These are phyloP conservation scores for Amblyteles armatorius DNA, from an alignment of 2,888 invertebrate species.

Conservation along the genomic window DNA sequence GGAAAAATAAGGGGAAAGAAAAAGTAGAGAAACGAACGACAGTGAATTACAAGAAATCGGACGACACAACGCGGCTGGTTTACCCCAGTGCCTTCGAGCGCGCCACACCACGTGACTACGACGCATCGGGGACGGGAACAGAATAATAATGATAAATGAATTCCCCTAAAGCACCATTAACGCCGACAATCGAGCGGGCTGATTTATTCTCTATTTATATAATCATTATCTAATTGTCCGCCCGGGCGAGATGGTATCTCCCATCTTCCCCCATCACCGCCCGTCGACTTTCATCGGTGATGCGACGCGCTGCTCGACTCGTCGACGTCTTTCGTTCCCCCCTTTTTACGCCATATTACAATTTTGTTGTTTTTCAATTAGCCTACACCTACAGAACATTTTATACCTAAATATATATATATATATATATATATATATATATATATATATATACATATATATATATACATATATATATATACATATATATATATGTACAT, in stretches of 20 bases:
- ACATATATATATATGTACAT: slow-evolving; percentile 58
- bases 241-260: slow-evolving; percentile 37
- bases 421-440: slow-evolving; percentile 57
- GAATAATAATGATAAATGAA: slow-evolving; percentile 25
- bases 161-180: slow-evolving; percentile 63
- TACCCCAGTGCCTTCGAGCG: not conserved
- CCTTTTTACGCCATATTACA: slow-evolving; percentile 26
- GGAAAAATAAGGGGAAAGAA: slow-evolving; percentile 2
- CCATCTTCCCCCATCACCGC: not conserved
- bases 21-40: not conserved
- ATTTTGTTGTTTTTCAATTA: slow-evolving; percentile 40
- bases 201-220: slow-evolving; percentile 42
- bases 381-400: slow-evolving; percentile 64
- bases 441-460: slow-evolving; percentile 50
- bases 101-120: slow-evolving; percentile 4
- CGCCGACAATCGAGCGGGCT: slow-evolving; percentile 41
- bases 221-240: slow-evolving; percentile 36
- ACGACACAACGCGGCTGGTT: not conserved
- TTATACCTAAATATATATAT: slow-evolving; percentile 66
- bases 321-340: slow-evolving; percentile 29
- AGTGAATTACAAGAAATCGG: slow-evolving; percentile 4
- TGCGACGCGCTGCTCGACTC: slow-evolving; percentile 23
- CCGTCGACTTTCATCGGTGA: not conserved
- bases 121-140: slow-evolving; percentile 11
- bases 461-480: slow-evolving; percentile 57